phyloP scores from a whole-genome alignment of 2,113 vertebrate genomes.

The Siphamia tubifer region DNA sequence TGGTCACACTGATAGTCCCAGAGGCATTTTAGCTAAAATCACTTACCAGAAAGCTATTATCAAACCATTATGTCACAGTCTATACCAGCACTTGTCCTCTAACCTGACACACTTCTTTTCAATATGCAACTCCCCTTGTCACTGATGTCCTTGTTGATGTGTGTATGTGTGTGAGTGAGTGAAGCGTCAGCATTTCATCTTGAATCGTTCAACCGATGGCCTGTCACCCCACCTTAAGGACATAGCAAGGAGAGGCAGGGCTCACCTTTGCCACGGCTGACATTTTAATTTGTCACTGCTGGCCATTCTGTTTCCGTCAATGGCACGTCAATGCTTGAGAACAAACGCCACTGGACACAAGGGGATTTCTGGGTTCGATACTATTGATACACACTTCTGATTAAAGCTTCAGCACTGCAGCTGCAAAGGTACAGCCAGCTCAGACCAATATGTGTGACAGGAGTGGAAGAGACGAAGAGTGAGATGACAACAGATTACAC shows the following conservation, averaged over 20 bases:
- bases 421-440: background rate
- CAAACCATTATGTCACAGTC: constrained; percentile 41
- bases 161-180: constrained; percentile 22
- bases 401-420: constrained; percentile 55
- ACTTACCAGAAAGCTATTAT: background rate
- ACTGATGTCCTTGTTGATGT: constrained; percentile 62
- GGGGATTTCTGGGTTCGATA: constrained; percentile 64
- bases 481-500: constrained; percentile 22
- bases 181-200: constrained; percentile 73
- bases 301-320: constrained; percentile 66
- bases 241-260: constrained; percentile 32
- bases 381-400: constrained; percentile 65
- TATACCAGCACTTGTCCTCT: constrained; percentile 20
- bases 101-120: constrained; percentile 43
- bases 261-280: constrained; percentile 77
- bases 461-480: background rate
- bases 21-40: background rate
- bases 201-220: constrained; percentile 65
- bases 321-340: constrained; percentile 75
- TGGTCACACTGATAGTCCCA: background rate
- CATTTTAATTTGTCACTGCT: constrained; percentile 79
- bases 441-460: background rate
- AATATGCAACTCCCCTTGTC: constrained; percentile 47
- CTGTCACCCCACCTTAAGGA: constrained; percentile 69
- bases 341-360: constrained; percentile 54